Conservation (phyloP, 2,888 invertebrate species). For the Diachrysia chrysitis region DNA sequence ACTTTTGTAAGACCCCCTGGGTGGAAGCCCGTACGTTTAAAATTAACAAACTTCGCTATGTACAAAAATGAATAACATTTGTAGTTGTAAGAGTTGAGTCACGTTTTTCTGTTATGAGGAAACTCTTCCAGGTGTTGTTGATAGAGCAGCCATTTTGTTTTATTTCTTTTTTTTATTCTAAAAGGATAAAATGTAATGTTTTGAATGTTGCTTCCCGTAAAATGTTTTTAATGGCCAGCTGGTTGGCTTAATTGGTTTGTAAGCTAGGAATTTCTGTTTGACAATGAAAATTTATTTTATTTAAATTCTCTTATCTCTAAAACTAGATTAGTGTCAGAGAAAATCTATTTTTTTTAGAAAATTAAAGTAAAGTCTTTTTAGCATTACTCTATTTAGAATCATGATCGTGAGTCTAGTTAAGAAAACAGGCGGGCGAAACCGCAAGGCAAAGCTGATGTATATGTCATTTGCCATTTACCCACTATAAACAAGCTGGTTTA, state of each 20-base stretch:
- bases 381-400: too few relatives aligned
- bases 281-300: too few relatives aligned
- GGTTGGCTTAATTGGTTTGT: not conserved
- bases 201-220: not conserved
- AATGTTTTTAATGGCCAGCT: not conserved
- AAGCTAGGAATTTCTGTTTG: not conserved
- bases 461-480: not conserved
- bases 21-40: conserved; percentile 33
- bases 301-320: too few relatives aligned
- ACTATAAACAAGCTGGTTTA: not conserved
- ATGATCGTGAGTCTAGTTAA: too few relatives aligned
- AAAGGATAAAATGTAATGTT: not conserved
- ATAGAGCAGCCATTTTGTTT: conserved; percentile 5
- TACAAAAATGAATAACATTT: conserved; percentile 50
- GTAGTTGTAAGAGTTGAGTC: conserved; percentile 30
- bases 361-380: too few relatives aligned
- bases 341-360: too few relatives aligned
- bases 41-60: conserved; percentile 53
- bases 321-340: too few relatives aligned
- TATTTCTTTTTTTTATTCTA: conserved; percentile 9
- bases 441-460: not conserved
- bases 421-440: not conserved
- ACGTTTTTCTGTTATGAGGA: conserved; percentile 44
- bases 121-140: conserved; percentile 27
- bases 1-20: conserved; percentile 45